Percentiles rank a stretch among this genome's conserved stretches.
Conservation (phyloP, 2,797 vertebrate genomes). For the Scomberomorus guttatus region DNA sequence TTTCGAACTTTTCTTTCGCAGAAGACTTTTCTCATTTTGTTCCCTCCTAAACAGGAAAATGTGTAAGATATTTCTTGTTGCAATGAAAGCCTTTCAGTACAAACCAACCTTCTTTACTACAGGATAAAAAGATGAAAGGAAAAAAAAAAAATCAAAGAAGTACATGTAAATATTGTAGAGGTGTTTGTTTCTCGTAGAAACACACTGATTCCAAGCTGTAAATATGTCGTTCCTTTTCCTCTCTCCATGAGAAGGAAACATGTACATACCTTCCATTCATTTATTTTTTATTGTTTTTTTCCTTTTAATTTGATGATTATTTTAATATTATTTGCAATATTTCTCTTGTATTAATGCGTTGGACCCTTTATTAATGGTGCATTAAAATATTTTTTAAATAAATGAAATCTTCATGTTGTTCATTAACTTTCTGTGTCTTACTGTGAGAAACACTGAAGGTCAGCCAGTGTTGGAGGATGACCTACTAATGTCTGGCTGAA, state of each 20-base stretch:
- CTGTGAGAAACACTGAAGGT: background rate
- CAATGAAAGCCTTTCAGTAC: constrained; percentile 79
- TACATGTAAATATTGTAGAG: constrained; percentile 90
- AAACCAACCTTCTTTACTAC: constrained; percentile 79
- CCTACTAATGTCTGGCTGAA: background rate
- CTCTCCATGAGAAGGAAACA: constrained; percentile 82
- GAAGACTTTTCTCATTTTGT: constrained; percentile 54
- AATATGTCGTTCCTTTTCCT: constrained; percentile 87
- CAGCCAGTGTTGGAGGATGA: background rate
- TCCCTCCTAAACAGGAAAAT: constrained; percentile 68
- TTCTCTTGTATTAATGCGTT: constrained; percentile 93
- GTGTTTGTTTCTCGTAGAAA: constrained; percentile 93
- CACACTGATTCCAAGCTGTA: constrained; percentile 89
- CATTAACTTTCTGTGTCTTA: background rate
- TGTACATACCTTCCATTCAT: constrained; percentile 90
- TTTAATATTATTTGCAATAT: constrained; percentile 93
- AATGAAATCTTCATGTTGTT: constrained; percentile 46
- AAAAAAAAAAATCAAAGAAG: constrained; percentile 69
- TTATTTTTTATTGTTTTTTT: constrained; percentile 85
- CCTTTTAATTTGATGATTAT: constrained; percentile 87
- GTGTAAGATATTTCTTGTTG: constrained; percentile 80
- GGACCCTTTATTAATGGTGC: constrained; percentile 92
- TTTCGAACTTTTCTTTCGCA: constrained; percentile 58
- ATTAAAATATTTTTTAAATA: constrained; percentile 94
- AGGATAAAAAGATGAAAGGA: constrained; percentile 75